phyloP scores from a whole-genome alignment of 2,888 invertebrate genomes.

The Tipula lateralis region DNA sequence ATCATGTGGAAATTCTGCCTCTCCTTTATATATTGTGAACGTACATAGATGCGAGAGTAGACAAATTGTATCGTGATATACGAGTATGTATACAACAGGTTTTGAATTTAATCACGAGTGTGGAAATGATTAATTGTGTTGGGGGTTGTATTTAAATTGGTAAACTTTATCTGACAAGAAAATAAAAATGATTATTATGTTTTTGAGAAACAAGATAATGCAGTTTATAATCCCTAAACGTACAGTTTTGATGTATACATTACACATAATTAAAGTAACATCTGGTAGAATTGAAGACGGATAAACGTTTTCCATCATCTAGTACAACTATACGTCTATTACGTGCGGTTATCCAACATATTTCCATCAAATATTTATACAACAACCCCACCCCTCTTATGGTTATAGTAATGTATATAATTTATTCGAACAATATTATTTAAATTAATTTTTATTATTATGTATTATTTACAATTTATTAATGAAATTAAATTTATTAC shows the following conservation, averaged over 20 bases:
- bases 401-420: background rate
- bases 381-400: background rate
- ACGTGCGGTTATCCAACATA: background rate
- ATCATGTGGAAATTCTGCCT: background rate
- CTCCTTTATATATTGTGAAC: background rate
- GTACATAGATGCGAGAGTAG: no score
- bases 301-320: background rate
- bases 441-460: background rate
- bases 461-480: background rate
- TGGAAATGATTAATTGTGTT: background rate
- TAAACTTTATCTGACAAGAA: background rate
- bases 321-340: background rate
- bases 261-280: background rate
- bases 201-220: background rate
- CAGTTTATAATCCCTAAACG: background rate
- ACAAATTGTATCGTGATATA: no score
- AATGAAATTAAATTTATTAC: conserved; percentile 5
- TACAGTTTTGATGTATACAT: background rate
- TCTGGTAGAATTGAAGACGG: background rate
- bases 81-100: background rate
- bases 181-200: background rate
- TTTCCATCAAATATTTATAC: background rate
- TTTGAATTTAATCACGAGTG: background rate
- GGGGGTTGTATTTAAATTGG: background rate
- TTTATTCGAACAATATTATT: background rate